Evolutionary conservation across 1,140 invertebrate species (phyloP), one percentile per base, ranked within the genome.

Genomic region (Caenorhabditis latens): DNA sequence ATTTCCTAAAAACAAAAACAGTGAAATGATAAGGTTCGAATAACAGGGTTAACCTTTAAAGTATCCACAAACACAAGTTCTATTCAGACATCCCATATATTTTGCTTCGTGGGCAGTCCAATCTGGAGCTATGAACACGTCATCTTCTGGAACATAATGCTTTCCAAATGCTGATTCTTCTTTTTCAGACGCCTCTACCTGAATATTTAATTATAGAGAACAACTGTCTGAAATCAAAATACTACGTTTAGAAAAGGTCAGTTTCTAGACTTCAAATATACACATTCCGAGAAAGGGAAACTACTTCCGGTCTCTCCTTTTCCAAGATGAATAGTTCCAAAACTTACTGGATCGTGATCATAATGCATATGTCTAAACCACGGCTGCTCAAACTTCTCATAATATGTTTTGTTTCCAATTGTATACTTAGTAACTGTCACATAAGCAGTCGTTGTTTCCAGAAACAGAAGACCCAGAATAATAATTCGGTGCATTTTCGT

Each of bases 341-440:
- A 85, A 85, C 46, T 32, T n/a, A 84, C 83, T 40, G 84, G 65
- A 40, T 84, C 42, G 50, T 88, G 87, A 32, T 85, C 83, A 19
- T 84, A 43, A 67, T 88, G 87, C 21, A 48, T 85, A 40, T 75
- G 53, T 14, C 87, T 43, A 50, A 88, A 88, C 87, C 87, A 88
- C 24, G 87, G 87, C 57, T 88, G 87, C 9, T 88, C 87, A 11
- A 67, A 43, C 21, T 63, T 71, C 40, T 88, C 87, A 19, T 32
- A n/a, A 58, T 88, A 88, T 13, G 21, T 83, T 48, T 85, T 84
- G n/a, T 57, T 57, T 8, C 83, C 83, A 58, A 87, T 58, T 43
- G 83, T 84, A 61, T 58, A 84, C 32, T 79, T 79, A n/a, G 71
- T 79, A 48, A 79, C 71, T 79, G 71, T 79, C 43, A 79, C 46